Base-by-base conservation (phyloP, 37 sponge, comb jelly and placozoan genomes). In the Aplysina aerophoba region DNA sequence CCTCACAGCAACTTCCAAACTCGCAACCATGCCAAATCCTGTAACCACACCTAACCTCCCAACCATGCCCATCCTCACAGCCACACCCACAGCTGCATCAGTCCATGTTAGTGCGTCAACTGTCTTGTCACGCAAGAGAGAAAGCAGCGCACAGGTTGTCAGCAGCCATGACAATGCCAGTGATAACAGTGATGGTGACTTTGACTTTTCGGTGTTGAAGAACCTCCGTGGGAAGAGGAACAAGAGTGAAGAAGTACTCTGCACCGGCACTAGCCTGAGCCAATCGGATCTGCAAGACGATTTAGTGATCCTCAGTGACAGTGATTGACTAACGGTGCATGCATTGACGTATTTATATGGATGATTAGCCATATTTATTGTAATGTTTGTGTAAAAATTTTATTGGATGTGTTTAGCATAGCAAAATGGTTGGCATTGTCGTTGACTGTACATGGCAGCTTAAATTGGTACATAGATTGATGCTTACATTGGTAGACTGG, bases 211-310 rank as follows among this genome's bases (percentile, higher is more conserved):
- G 25, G 25, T 28, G 64, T 25, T 75, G 11, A 12, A 53, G 12
- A 75, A 24, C 25, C n/a, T 75, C 44, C 37, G 78, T 40, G 78
- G 78, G 24, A 75, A 75, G 54, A 37, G 78, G 78, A 75, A 75
- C 53, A 75, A 75, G 40, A 19, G n/a, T 21, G n/a, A 75, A 3
- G 54, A 75, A 41, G 78, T 50, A 15, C 8, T 3, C 8, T 44
- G 8, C 50, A 44, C 50, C 8, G 50, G 50, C 3, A 50, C 44
- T 24, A 53, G 14, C n/a, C 16, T 40, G 16, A 36, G 37, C 21
- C 22, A 24, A 21, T 13, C 16, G 1, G 4, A 5, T 16, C 2
- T 24, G 20, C 25, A 19, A 15, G 54, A 50, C 12, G 78, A 75
- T 14, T 35, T 81, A 35, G 38, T 58, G 17, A 81, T 81, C 27